These are phyloP conservation scores for Epinotia brunnichana DNA, from an alignment of 2,888 invertebrate genomes.

Conservation along the genomic window DNA sequence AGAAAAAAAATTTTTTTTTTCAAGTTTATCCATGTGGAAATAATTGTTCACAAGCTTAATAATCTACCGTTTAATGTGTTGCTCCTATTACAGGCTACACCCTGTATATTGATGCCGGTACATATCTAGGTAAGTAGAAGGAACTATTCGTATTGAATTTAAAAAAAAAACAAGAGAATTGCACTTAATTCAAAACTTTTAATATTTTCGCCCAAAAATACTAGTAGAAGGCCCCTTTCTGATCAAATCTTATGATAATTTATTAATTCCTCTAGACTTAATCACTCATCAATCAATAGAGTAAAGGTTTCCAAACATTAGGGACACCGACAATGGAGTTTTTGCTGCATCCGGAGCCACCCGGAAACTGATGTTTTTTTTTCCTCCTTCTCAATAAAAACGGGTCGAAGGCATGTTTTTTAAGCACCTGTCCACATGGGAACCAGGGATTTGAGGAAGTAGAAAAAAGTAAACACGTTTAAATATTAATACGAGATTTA, in stretches of 20 bases:
- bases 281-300: conserved; percentile 57
- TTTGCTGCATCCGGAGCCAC: conserved; percentile 63
- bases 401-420: conserved; percentile 75
- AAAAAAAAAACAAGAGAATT: too few species aligned
- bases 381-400: conserved; percentile 66
- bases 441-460: conserved; percentile 52
- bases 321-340: conserved; percentile 62
- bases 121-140: too few species aligned
- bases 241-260: neutral
- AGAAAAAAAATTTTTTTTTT: too few species aligned
- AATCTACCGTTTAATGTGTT: too few species aligned
- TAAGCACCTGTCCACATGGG: conserved; percentile 77
- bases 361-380: conserved; percentile 75
- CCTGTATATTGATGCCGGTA: too few species aligned
- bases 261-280: conserved; percentile 17
- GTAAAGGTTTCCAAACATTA: conserved; percentile 65
- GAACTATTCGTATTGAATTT: too few species aligned
- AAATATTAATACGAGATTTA: conserved; percentile 31
- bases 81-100: too few species aligned
- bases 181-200: too few species aligned
- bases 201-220: neutral
- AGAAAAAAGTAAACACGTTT: conserved; percentile 64
- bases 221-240: neutral
- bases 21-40: too few species aligned
- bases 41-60: too few species aligned